phyloP scores from a whole-genome alignment of 1,140 invertebrate genomes.

The Liolophura sinensis region DNA sequence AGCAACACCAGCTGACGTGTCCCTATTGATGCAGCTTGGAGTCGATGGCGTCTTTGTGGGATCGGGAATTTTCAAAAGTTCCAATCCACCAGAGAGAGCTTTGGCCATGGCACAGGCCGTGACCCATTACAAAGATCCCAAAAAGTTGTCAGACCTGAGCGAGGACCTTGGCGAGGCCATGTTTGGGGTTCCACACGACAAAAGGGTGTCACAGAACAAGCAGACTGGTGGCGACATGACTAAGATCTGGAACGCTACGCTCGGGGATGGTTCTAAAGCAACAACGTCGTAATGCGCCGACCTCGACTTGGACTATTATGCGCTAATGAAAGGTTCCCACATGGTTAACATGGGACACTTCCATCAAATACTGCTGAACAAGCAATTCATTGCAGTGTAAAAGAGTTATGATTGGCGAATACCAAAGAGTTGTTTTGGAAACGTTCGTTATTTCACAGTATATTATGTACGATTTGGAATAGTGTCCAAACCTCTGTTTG shows the following conservation, averaged over 20 bases:
- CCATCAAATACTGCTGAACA: too few species aligned
- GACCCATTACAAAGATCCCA: constrained; percentile 47
- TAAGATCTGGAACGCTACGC: constrained; percentile 38
- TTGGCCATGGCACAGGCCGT: constrained; percentile 51
- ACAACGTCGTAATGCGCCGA: too few species aligned
- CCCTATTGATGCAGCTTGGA: constrained; percentile 51
- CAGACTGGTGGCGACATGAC: constrained; percentile 13
- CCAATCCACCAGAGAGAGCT: constrained; percentile 37
- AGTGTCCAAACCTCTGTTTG: too few species aligned
- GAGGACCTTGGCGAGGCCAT: constrained; percentile 46
- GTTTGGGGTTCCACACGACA: constrained; percentile 34
- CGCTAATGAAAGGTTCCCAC: too few species aligned
- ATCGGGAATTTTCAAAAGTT: constrained; percentile 52
- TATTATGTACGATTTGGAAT: too few species aligned
- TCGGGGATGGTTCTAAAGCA: constrained; percentile 14
- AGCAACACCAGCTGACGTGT: constrained; percentile 53
- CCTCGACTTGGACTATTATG: too few species aligned
- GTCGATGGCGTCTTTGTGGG: constrained; percentile 51
- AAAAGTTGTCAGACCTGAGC: constrained; percentile 39
- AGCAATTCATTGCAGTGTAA: too few species aligned
- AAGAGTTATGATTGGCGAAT: too few species aligned
- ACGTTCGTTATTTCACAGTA: too few species aligned
- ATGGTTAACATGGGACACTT: too few species aligned
- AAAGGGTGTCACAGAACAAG: constrained; percentile 10
- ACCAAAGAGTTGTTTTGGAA: too few species aligned